Conservation (phyloP, 2,113 vertebrate species). For the Ploceus nigricollis region DNA sequence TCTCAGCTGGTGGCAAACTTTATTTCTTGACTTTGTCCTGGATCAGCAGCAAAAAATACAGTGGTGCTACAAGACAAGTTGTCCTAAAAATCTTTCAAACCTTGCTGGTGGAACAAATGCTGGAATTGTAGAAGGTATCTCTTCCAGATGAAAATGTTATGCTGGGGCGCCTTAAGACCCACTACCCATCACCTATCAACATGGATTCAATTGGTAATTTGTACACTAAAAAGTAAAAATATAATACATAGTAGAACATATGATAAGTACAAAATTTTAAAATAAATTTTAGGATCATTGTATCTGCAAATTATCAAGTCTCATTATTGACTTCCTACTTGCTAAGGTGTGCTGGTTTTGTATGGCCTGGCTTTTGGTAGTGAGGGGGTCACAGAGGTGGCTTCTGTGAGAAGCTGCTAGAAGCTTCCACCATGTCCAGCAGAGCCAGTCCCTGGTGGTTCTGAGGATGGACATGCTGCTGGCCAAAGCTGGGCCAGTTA, state of each 20-base stretch:
- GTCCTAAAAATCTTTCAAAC: neutral
- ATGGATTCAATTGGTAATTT: neutral
- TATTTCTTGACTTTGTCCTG: neutral
- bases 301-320: neutral
- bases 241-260: neutral
- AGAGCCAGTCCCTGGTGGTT: neutral
- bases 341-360: neutral
- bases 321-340: neutral
- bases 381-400: fast-evolving
- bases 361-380: neutral
- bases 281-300: neutral
- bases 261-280: neutral
- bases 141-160: neutral
- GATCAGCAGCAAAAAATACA: neutral
- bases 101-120: neutral
- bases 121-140: neutral
- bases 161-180: neutral
- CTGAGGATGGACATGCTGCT: neutral
- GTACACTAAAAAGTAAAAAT: neutral
- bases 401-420: neutral
- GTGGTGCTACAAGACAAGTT: neutral
- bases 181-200: neutral
- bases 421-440: neutral
- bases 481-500: neutral
- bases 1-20: neutral